Conservation (phyloP, 2,797 vertebrate genomes). For the Sebastes wilsoni region DNA sequence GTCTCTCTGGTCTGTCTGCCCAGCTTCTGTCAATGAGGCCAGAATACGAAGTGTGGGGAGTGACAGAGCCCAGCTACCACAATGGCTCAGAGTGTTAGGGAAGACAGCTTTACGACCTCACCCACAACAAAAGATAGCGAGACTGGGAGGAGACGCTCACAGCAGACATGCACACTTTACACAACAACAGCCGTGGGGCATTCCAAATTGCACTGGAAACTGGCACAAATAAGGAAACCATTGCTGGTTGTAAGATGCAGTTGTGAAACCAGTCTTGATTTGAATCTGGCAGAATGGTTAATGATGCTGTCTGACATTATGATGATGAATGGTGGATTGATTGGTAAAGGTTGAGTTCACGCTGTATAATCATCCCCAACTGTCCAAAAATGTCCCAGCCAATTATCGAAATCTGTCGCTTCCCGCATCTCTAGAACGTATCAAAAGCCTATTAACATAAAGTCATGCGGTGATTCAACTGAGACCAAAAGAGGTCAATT, state of each 20-base stretch:
- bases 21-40: constrained; percentile 14
- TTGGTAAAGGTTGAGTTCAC: not conserved
- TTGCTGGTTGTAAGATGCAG: not conserved
- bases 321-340: not conserved
- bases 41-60: not conserved
- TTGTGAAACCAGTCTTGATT: constrained; percentile 12
- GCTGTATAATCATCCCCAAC: not conserved
- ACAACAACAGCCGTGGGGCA: not conserved
- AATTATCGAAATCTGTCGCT: constrained; percentile 1
- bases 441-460: not conserved
- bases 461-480: constrained; percentile 15
- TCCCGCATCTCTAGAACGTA: not conserved
- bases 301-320: not conserved
- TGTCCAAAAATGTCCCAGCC: not conserved
- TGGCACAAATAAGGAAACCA: constrained; percentile 14
- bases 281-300: not conserved
- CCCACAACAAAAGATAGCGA: not conserved
- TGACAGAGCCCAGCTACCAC: not conserved
- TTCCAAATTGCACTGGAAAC: not conserved
- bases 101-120: constrained; percentile 19
- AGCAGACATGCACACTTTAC: not conserved
- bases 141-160: not conserved
- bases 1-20: not conserved
- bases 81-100: not conserved
- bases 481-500: constrained; percentile 3